Evolutionary conservation across 2,797 vertebrate species (phyloP).

Genomic region (Sebastes matsubarae): DNA sequence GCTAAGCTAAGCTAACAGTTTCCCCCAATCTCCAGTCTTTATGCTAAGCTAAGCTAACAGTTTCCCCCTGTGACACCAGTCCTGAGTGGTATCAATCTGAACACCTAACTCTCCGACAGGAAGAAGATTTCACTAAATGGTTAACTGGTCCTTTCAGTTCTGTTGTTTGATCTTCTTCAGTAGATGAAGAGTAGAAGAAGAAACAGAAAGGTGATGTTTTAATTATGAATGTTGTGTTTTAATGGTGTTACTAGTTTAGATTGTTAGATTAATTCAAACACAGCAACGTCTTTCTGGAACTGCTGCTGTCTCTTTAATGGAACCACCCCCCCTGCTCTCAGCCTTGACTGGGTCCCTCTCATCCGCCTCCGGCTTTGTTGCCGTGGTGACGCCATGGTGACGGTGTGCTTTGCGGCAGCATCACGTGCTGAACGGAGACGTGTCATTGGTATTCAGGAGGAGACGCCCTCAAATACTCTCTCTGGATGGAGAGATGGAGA

Average conservation of each 20-base stretch:
- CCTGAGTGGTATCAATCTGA: not conserved
- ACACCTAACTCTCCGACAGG: not conserved
- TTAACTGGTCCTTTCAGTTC: not conserved
- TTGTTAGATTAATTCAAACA: not conserved
- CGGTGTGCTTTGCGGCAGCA: constrained; percentile 51
- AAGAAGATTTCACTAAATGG: not conserved
- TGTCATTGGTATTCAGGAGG: constrained; percentile 65
- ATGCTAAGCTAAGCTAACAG: not conserved
- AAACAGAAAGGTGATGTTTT: not conserved
- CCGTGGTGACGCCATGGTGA: constrained; percentile 49
- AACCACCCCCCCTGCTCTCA: not conserved
- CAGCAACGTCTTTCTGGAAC: not conserved
- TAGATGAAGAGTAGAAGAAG: not conserved
- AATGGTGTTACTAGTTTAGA: not conserved
- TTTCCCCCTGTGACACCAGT: too few relatives aligned
- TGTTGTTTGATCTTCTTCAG: not conserved
- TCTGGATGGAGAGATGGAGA: not conserved
- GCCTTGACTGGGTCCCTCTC: constrained; percentile 45
- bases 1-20: not conserved
- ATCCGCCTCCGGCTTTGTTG: constrained; percentile 58
- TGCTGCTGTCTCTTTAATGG: not conserved
- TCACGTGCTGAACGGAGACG: constrained; percentile 50
- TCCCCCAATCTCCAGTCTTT: not conserved
- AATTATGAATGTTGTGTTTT: not conserved
- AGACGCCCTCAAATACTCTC: constrained; percentile 5